Evolutionary conservation across 92 coral and sea anemone species (phyloP).

Genomic region (Anthopleura xanthogrammica): DNA sequence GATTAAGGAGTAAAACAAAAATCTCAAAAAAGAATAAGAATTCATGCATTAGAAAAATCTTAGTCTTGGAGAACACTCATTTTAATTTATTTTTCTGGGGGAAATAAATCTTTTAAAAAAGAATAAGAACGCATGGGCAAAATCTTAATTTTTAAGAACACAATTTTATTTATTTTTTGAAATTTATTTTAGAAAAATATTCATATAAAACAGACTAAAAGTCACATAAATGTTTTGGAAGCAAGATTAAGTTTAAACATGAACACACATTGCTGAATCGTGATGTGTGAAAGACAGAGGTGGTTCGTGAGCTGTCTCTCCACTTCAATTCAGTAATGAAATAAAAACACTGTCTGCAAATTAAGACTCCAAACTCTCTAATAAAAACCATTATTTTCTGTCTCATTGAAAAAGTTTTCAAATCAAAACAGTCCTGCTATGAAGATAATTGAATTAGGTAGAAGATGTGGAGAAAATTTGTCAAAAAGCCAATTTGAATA

Average conservation of each 20-base stretch:
- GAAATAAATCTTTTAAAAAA: too few species aligned
- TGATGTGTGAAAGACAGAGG: background rate
- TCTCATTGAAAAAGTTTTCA: conserved; percentile 27
- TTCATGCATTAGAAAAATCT: too few species aligned
- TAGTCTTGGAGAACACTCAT: too few species aligned
- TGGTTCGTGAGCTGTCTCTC: background rate
- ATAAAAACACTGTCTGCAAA: conserved; percentile 23
- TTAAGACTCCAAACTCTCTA: conserved; percentile 26
- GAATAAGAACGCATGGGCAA: too few species aligned
- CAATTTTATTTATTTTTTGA: too few species aligned
- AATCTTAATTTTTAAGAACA: too few species aligned
- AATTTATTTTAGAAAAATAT: background rate
- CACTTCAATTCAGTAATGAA: background rate
- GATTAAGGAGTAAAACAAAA: too few species aligned
- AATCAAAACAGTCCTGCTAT: conserved; percentile 37
- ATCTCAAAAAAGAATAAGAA: too few species aligned
- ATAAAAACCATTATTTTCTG: conserved; percentile 36
- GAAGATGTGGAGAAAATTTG: conserved; percentile 12
- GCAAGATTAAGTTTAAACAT: too few species aligned
- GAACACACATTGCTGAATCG: too few species aligned
- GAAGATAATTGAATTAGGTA: conserved; percentile 31
- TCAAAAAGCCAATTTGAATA: conserved; percentile 5
- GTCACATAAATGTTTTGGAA: background rate
- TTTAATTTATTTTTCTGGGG: too few species aligned
- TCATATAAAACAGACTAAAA: background rate